Percentiles rank a stretch among this genome's conserved stretches.
Evolutionary conservation across 2,888 invertebrate species (phyloP).

Genomic region (Xylocampa areola): DNA sequence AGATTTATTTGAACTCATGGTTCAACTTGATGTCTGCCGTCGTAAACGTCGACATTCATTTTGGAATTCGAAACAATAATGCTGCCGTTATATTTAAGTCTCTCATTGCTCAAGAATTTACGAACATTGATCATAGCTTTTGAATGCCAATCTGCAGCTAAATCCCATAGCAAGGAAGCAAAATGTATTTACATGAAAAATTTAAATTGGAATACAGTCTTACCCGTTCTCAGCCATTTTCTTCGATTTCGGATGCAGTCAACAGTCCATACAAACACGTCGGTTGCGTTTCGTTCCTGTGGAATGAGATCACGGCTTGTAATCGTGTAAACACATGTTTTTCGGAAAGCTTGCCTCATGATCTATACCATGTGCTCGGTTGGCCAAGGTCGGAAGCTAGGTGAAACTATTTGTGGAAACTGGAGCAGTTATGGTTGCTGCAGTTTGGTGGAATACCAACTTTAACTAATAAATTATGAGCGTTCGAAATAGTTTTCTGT

Average conservation of each 20-base stretch:
- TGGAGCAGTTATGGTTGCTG: conserved; percentile 39
- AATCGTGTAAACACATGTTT: conserved; percentile 67
- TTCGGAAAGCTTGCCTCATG: conserved; percentile 59
- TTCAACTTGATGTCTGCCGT: conserved; percentile 15
- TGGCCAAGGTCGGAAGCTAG: conserved; percentile 62
- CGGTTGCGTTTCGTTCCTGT: conserved; percentile 58
- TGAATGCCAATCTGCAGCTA: conserved; percentile 10
- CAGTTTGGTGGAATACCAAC: conserved; percentile 29
- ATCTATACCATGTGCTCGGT: conserved; percentile 59
- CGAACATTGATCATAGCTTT: conserved; percentile 24
- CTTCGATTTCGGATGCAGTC: conserved; percentile 53
- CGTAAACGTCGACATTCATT: conserved; percentile 40
- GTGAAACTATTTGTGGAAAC: conserved; percentile 63
- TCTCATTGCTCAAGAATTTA: conserved; percentile 17
- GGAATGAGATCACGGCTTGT: conserved; percentile 74
- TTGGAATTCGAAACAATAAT: conserved; percentile 45
- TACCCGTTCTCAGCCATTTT: conserved; percentile 84
- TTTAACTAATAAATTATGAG: not conserved
- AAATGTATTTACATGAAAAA: not conserved
- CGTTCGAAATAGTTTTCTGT: not conserved
- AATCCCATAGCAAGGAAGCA: not conserved
- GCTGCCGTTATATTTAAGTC: conserved; percentile 21
- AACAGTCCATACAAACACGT: conserved; percentile 63
- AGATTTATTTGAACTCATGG: conserved; percentile 32
- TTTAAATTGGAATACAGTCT: conserved; percentile 48